Percentiles rank a stretch among this genome's conserved stretches.
phyloP scores from a whole-genome alignment of 2,113 vertebrate genomes.

The Ceratotherium simum region DNA sequence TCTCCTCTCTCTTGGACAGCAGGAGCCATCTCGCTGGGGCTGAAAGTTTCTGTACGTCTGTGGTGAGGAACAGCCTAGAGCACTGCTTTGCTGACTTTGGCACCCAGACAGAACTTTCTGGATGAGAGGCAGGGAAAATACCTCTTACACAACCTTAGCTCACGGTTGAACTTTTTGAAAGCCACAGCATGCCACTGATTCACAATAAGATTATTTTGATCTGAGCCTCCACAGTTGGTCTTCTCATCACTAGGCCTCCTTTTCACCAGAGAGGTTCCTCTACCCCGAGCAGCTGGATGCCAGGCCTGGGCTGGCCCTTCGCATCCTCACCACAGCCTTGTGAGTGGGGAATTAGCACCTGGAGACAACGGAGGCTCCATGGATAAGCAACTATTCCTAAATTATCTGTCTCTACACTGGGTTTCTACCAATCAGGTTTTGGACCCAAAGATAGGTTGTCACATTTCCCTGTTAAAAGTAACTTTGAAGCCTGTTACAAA shows the following conservation, averaged over 20 bases:
- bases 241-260: neutral
- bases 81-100: neutral
- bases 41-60: neutral
- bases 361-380: neutral
- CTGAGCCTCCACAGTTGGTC: neutral
- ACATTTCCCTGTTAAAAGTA: neutral
- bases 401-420: neutral
- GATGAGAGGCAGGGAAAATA: constrained; percentile 14
- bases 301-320: neutral
- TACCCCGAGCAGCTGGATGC: neutral
- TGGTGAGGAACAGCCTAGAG: neutral
- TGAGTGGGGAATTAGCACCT: neutral
- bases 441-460: neutral
- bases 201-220: neutral
- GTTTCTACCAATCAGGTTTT: neutral
- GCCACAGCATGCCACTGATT: neutral
- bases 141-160: constrained; percentile 11
- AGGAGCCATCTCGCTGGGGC: neutral
- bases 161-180: neutral
- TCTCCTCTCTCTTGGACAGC: neutral
- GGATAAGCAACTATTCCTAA: neutral
- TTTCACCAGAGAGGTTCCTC: neutral
- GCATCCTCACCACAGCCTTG: neutral
- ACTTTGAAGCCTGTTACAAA: neutral
- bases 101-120: neutral